phyloP scores from a whole-genome alignment of 2,113 vertebrate species.

The Cepphus grylle region DNA sequence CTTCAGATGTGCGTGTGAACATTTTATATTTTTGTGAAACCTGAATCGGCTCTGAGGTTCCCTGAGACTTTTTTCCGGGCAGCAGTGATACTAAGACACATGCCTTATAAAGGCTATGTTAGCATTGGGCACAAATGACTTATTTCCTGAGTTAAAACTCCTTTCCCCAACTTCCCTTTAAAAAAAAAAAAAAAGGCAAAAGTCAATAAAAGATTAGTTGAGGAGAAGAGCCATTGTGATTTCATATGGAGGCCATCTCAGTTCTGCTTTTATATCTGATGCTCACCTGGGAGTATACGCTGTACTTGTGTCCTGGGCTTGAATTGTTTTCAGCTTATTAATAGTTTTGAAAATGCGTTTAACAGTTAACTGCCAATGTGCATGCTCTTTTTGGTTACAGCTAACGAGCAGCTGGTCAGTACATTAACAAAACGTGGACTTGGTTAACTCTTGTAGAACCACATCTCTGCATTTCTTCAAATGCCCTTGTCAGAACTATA shows the following conservation, averaged over 20 bases:
- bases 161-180: neutral
- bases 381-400: neutral
- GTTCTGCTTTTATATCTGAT: neutral
- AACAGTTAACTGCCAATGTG: neutral
- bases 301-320: neutral
- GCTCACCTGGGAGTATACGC: neutral
- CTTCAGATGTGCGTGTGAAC: neutral
- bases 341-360: constrained; percentile 35
- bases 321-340: constrained; percentile 43
- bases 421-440: neutral
- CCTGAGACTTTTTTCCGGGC: neutral
- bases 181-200: neutral
- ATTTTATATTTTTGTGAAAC: constrained; percentile 1
- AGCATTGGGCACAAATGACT: neutral
- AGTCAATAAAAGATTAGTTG: neutral
- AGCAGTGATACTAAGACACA: neutral
- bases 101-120: neutral
- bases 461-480: neutral
- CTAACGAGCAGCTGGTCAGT: constrained; percentile 50
- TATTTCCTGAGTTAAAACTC: constrained; percentile 4
- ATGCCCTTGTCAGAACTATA: neutral
- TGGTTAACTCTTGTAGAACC: neutral
- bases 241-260: neutral
- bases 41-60: neutral
- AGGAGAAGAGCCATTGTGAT: neutral